Evolutionary conservation across 2,113 vertebrate species (phyloP), one percentile per base, ranked within the genome.

Genomic region (Apeltes quadracus): DNA sequence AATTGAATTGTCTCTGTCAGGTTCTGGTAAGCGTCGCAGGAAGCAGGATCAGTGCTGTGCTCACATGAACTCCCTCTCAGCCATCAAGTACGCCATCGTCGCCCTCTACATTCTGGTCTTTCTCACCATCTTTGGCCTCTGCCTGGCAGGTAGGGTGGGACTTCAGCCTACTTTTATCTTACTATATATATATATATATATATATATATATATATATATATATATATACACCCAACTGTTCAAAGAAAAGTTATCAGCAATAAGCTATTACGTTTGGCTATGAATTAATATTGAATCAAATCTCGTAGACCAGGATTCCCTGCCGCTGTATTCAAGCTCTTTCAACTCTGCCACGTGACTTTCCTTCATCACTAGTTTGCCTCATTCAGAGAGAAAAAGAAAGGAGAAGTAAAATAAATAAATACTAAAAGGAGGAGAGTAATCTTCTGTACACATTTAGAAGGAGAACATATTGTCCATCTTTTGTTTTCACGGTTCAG

Each of bases 81-180:
- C 93, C 72, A 93, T 95, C 85, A 95, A 94, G 81, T 95, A 94
- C 15, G 93, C 94, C 84, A 93, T 95, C n/a, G 81, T 93, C 32
- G 90, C 89, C 64, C 91, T 95, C 66, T 94, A 95, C 88, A 85
- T 95, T 76, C 90, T 95, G 76, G 91, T 94, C 27, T 84, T 94
- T n/a, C 90, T 95, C 81, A 92, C 90, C 77, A 93, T 94, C 79
- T 88, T 94, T 7, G 93, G 93, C 55, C 92, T 94, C 76, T 93
- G 92, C 78, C 86, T 94, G 62, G 91, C 94, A 93, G 94, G 94
- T 94, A 93, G 69, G 75, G 3, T 29, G 51, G 12, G 16, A 66
- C 20, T 9, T 15, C 2, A 18, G 38, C 50, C 10, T 41, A n/a
- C n/a, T n/a, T n/a, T n/a, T n/a, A n/a, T n/a, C n/a, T n/a, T n/a